Base-by-base conservation (phyloP, 1,140 invertebrate species). In the Rhagoletis pomonella region DNA sequence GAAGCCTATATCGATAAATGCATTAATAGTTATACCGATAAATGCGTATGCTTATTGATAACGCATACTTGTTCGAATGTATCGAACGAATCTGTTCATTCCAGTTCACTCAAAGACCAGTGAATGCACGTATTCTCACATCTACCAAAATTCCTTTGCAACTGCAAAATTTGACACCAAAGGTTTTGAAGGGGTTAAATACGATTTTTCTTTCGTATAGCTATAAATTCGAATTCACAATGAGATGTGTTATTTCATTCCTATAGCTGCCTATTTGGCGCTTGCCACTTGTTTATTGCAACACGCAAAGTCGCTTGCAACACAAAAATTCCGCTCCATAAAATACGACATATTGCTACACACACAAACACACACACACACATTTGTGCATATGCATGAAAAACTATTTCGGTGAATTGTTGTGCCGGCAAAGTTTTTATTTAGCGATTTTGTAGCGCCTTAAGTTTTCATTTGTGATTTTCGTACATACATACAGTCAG, bases 271-370 rank as follows among this genome's bases (percentile, higher is more conserved):
- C 14, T n/a, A 3, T 67, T 81, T 55, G 17, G n/a, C 55, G 7
- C 17, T 81, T n/a, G 73, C 47, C 73, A 81, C 73, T 81, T 81
- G 73, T 81, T 50, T 81, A 19, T 81, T 55, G 47, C 73, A 58
- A 55, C 73, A 81, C 73, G 2, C 73, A 29, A 81, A 4, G 19
- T 2, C 19, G 17, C 73, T 81, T 81, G n/a, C 73, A 55, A 81
- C 73, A 81, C 47, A 81, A 58, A 81, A 81, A 81, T 81, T 81
- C 50, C 47, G 50, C 73, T 81, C 73, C 73, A 81, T 81, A 81
- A 81, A 81, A 55, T 81, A 81, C 73, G 47, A 81, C 42, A 55
- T 17, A 81, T 81, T 67, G 44, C 19, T 10, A 67, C 29, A 7
- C 39, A 67, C 10, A 67, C 39, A 14, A 2, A 7, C 4, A 62